Percentiles rank a stretch among this genome's conserved stretches.
These are phyloP conservation scores for Asarcornis scutulata DNA, from an alignment of 2,113 vertebrate species.

Conservation along the genomic window DNA sequence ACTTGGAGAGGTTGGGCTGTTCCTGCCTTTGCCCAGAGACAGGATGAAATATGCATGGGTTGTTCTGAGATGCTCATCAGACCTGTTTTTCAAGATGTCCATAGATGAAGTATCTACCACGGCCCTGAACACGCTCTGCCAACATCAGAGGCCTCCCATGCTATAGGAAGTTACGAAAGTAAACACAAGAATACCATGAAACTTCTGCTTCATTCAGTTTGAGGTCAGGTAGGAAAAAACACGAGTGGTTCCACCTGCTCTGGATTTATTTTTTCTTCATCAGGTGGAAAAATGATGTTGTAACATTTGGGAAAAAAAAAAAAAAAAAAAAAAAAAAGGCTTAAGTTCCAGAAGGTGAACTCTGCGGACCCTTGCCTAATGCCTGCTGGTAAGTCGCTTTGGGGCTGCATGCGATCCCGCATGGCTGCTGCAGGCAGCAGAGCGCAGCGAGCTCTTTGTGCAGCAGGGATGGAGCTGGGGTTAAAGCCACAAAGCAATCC, in stretches of 20 bases:
- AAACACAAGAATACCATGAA: neutral
- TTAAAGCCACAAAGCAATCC: neutral
- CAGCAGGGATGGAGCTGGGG: neutral
- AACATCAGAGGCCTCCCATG: neutral
- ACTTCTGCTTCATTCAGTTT: neutral
- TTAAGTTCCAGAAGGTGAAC: neutral
- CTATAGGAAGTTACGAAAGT: neutral
- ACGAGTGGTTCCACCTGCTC: neutral
- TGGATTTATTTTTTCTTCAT: neutral
- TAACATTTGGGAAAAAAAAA: neutral
- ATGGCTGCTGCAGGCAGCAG: neutral
- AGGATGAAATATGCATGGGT: neutral
- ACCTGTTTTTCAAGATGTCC: conserved; percentile 17
- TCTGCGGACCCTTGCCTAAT: neutral
- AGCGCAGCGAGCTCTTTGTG: neutral
- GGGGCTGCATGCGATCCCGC: neutral
- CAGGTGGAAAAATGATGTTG: neutral
- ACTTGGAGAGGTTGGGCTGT: neutral
- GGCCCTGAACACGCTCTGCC: fast-evolving
- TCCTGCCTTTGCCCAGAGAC: conserved; percentile 17
- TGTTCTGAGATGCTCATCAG: neutral
- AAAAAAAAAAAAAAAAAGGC: neutral
- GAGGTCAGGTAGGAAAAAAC: neutral
- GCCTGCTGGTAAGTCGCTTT: fast-evolving
- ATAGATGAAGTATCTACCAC: neutral